phyloP scores from a whole-genome alignment of 2,888 invertebrate genomes.

The Tribolium freemani region DNA sequence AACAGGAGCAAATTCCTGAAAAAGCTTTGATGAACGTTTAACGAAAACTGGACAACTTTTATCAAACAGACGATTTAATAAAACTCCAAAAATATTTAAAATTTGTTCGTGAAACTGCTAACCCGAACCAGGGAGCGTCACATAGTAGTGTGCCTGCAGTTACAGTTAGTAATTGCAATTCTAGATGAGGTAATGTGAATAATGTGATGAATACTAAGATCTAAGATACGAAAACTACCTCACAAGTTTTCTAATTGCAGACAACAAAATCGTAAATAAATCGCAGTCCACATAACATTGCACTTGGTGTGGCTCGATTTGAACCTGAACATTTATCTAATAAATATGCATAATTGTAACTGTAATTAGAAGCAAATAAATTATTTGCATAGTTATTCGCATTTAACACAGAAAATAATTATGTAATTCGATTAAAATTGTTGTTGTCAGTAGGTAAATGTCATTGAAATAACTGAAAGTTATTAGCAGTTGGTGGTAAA shows the following conservation, averaged over 20 bases:
- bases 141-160: no score
- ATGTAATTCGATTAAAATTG: slow-evolving; percentile 36
- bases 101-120: no score
- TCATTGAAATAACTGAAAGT: slow-evolving; percentile 48
- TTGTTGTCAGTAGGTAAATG: slow-evolving; percentile 40
- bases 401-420: slow-evolving; percentile 17
- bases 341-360: slow-evolving; percentile 10
- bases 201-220: not conserved
- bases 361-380: not conserved
- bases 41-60: slow-evolving; percentile 1
- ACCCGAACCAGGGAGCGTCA: no score
- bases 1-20: not conserved
- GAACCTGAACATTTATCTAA: slow-evolving; percentile 30
- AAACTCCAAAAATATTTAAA: no score
- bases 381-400: slow-evolving; percentile 22
- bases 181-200: no score
- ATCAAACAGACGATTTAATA: not conserved
- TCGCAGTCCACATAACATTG: not conserved
- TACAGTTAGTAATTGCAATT: no score
- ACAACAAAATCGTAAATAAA: not conserved
- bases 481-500: slow-evolving; percentile 42
- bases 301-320: slow-evolving; percentile 2
- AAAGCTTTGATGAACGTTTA: not conserved
- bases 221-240: not conserved
- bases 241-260: not conserved